Evolutionary conservation across 2,797 vertebrate genomes (phyloP).

Genomic region (Melanotaenia trifasciata): DNA sequence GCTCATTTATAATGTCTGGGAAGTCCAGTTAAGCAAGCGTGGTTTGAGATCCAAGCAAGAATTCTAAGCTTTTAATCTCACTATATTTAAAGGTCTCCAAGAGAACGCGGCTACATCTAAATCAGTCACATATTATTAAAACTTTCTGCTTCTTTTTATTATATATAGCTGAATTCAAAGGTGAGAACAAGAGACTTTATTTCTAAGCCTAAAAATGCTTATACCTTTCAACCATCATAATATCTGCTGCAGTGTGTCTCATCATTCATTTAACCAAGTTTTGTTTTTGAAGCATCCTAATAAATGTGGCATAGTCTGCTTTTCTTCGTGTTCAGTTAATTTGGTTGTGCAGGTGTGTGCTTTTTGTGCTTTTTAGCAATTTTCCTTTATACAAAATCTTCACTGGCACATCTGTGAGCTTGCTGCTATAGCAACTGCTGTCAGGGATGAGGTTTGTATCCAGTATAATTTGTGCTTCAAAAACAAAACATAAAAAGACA

Average conservation of each 20-base stretch:
- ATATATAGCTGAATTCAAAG: neutral
- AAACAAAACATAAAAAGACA: slow-evolving; percentile 35
- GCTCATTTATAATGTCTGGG: neutral
- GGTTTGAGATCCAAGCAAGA: neutral
- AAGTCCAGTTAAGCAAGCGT: neutral
- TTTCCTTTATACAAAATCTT: slow-evolving; percentile 15
- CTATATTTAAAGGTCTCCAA: neutral
- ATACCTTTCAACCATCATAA: neutral
- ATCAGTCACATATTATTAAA: neutral
- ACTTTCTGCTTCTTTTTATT: neutral
- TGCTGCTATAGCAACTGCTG: slow-evolving; percentile 60
- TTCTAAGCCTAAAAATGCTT: neutral
- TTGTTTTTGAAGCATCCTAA: neutral
- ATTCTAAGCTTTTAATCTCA: neutral
- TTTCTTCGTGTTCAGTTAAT: neutral
- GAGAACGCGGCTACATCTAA: neutral
- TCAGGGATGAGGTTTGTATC: slow-evolving; percentile 13
- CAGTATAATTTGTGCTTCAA: slow-evolving; percentile 37
- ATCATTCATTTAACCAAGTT: neutral
- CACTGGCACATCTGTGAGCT: slow-evolving; percentile 20
- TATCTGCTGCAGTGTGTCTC: neutral
- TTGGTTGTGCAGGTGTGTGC: neutral
- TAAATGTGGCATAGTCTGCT: neutral
- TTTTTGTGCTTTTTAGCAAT: neutral
- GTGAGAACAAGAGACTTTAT: neutral